Conservation (phyloP, 1,140 invertebrate species). For the Ylistrum balloti region DNA sequence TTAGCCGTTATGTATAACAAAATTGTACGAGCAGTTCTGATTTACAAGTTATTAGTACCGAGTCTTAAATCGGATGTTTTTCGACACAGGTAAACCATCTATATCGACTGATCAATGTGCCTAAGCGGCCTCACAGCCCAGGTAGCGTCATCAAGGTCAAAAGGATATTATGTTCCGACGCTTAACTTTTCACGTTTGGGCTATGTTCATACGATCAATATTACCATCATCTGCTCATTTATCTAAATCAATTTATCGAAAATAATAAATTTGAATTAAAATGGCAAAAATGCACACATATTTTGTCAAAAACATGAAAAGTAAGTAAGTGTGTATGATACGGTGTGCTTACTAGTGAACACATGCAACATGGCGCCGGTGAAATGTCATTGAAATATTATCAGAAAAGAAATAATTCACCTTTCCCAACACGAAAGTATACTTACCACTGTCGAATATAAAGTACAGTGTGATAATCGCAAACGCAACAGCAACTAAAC, state of each 20-base stretch:
- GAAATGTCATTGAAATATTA: conserved; percentile 20
- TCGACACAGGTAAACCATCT: neutral
- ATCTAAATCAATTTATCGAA: neutral
- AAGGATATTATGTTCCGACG: conserved; percentile 7
- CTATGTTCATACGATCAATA: neutral
- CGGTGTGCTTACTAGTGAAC: neutral
- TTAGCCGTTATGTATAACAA: neutral
- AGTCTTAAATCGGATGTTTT: neutral
- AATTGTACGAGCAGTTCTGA: neutral
- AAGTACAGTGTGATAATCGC: conserved; percentile 20
- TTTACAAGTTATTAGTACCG: neutral
- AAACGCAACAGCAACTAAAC: neutral
- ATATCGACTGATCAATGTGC: neutral
- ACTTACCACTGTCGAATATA: conserved; percentile 5
- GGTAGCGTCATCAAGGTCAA: conserved; percentile 37
- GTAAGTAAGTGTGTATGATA: neutral
- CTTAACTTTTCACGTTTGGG: neutral
- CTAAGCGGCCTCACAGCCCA: conserved; percentile 1
- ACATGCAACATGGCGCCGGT: conserved; percentile 36
- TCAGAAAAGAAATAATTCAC: neutral
- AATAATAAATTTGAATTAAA: neutral
- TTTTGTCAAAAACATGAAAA: neutral
- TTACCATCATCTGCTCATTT: neutral
- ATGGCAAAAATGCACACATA: neutral
- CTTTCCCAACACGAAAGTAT: neutral